Conservation (phyloP, 2,797 vertebrate genomes). For the Triplophysa yarkandensis region DNA sequence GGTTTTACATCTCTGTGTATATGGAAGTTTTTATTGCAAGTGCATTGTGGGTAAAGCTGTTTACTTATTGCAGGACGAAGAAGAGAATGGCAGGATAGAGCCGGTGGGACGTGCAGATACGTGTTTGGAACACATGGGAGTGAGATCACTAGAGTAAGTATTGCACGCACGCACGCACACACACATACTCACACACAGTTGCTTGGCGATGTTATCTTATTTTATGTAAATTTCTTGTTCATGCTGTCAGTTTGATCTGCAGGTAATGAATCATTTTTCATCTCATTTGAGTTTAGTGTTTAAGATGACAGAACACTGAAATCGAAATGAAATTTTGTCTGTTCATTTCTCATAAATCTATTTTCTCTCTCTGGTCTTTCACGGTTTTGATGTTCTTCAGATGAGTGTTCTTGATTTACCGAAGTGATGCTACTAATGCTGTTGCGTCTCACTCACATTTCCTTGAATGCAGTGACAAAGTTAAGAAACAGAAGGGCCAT, state of each 20-base stretch:
- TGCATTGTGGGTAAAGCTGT: constrained; percentile 18
- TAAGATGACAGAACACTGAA: not conserved
- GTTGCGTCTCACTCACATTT: too few relatives aligned
- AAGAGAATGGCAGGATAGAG: constrained; percentile 83
- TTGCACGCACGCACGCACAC: not conserved
- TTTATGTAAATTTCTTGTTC: constrained; percentile 27
- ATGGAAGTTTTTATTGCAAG: not conserved
- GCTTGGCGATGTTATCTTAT: constrained; percentile 1
- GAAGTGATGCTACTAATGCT: constrained; percentile 5
- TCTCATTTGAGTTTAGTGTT: constrained; percentile 10
- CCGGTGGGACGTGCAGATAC: constrained; percentile 90
- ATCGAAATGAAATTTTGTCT: constrained; percentile 4
- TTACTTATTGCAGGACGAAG: constrained; percentile 62
- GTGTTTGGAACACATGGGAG: constrained; percentile 80
- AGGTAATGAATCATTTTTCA: constrained; percentile 41
- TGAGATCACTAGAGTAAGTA: constrained; percentile 91
- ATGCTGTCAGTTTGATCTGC: constrained; percentile 51
- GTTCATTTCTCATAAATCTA: constrained; percentile 9
- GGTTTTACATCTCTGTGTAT: not conserved
- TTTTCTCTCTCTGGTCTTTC: not conserved
- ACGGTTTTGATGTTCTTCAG: not conserved
- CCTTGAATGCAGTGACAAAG: too few relatives aligned
- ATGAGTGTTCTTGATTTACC: not conserved
- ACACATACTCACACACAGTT: not conserved
- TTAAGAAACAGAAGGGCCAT: too few relatives aligned